Conservation (phyloP, 2,113 vertebrate genomes). For the Macheiramphus alcinus region DNA sequence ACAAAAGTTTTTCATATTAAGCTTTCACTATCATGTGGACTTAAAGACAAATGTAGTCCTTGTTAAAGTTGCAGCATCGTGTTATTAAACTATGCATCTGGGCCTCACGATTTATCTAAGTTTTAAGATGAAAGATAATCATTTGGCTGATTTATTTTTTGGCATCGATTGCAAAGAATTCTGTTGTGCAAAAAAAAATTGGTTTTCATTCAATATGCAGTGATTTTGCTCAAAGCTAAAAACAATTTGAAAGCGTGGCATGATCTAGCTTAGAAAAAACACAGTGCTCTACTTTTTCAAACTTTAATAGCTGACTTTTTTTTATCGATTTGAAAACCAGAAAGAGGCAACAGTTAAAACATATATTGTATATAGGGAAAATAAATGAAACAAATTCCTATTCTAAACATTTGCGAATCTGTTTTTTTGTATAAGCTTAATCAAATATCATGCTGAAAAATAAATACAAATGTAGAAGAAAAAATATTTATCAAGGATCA, state of each 20-base stretch:
- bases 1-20: slow-evolving; percentile 96
- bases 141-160: slow-evolving; percentile 49
- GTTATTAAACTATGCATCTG: slow-evolving; percentile 68
- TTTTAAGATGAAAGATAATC: slow-evolving; percentile 58
- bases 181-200: slow-evolving; percentile 9
- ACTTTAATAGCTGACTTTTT: slow-evolving; percentile 63
- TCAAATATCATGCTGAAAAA: background rate
- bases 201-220: slow-evolving; percentile 59
- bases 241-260: slow-evolving; percentile 39
- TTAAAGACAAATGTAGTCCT: slow-evolving; percentile 80
- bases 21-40: slow-evolving; percentile 76
- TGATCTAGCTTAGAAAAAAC: slow-evolving; percentile 38
- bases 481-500: background rate
- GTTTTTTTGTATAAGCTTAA: background rate
- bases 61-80: slow-evolving; percentile 68
- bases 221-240: slow-evolving; percentile 67
- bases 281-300: slow-evolving; percentile 50
- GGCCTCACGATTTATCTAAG: slow-evolving; percentile 51
- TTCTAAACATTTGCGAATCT: background rate
- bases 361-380: background rate
- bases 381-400: background rate
- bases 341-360: slow-evolving; percentile 37
- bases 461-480: background rate
- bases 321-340: slow-evolving; percentile 31
- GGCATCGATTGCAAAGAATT: slow-evolving; percentile 36